These are phyloP conservation scores for Pterostichus niger DNA, from an alignment of 2,888 invertebrate genomes.

Conservation along the genomic window DNA sequence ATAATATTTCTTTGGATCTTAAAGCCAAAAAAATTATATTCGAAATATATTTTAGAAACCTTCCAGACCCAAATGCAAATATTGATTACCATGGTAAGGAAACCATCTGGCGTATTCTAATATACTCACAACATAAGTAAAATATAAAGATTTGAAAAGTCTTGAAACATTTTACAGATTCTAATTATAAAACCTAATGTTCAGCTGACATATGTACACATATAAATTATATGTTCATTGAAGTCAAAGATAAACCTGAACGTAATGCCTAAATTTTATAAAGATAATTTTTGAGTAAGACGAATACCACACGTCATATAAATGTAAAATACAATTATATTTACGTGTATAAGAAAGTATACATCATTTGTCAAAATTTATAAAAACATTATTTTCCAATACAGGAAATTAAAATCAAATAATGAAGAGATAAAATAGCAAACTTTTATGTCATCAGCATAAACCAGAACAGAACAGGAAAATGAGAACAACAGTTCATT, in stretches of 20 bases:
- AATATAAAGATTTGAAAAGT: constrained; percentile 7
- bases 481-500: background rate
- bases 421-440: background rate
- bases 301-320: background rate
- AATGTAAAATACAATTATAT: background rate
- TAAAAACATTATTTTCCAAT: background rate
- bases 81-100: background rate
- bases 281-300: background rate
- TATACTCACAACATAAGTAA: constrained; percentile 14
- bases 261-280: constrained; percentile 11
- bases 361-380: too few species aligned
- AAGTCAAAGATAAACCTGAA: background rate
- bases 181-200: constrained; percentile 10
- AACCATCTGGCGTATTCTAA: constrained; percentile 2
- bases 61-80: background rate
- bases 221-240: background rate
- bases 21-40: too few species aligned
- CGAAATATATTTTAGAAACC: too few species aligned
- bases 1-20: too few species aligned
- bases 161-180: constrained; percentile 11
- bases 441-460: constrained; percentile 20
- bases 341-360: constrained; percentile 22
- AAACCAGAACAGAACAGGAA: background rate
- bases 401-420: background rate
- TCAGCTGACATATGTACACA: constrained; percentile 1